These are phyloP conservation scores for Ptychodera flava DNA, from an alignment of 35 echinoderm and acorn worm species.

Conservation along the genomic window DNA sequence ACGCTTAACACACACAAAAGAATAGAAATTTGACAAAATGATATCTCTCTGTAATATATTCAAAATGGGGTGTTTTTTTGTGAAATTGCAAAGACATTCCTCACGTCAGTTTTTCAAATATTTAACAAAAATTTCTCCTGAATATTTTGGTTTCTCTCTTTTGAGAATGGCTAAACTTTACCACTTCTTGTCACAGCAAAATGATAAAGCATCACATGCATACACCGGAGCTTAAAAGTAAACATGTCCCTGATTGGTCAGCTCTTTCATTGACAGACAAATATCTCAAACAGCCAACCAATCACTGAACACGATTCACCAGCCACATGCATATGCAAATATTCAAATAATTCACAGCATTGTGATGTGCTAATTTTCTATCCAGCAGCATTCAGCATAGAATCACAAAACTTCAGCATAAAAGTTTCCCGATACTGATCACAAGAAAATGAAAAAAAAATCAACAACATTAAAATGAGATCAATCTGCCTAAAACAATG, in stretches of 20 bases:
- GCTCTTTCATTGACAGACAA: background rate
- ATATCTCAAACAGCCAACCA: background rate
- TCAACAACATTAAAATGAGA: background rate
- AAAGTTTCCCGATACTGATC: background rate
- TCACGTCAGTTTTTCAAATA: too few species aligned
- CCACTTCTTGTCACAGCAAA: background rate
- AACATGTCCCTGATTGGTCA: background rate
- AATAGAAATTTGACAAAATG: background rate
- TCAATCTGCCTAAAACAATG: background rate
- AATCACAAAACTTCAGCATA: background rate
- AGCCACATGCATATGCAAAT: background rate
- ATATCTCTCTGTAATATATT: background rate
- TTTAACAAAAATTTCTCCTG: too few species aligned
- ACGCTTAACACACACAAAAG: background rate
- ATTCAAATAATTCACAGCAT: background rate
- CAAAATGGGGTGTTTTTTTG: background rate
- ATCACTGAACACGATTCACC: background rate
- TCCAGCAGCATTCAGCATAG: too few species aligned
- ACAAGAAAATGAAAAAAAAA: background rate
- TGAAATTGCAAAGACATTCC: background rate
- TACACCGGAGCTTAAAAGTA: background rate
- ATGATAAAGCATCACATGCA: background rate
- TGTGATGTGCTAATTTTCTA: background rate
- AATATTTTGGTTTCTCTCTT: too few species aligned
- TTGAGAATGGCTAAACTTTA: background rate